Evolutionary conservation across 2,888 invertebrate species (phyloP).

Genomic region (Stenoptilia bipunctidactyla): DNA sequence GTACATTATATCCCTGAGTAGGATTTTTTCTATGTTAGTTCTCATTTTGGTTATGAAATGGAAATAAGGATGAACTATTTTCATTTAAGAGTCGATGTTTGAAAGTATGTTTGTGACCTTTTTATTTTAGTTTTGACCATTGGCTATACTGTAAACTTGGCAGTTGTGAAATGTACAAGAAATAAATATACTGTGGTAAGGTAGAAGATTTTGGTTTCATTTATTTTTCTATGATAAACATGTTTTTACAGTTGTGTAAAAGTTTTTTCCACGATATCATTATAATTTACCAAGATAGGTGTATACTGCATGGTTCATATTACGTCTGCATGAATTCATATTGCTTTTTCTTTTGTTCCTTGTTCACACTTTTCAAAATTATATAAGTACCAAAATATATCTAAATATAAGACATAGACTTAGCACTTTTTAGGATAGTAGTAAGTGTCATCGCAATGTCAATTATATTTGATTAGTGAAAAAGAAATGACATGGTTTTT

Average conservation of each 20-base stretch:
- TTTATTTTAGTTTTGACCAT: conserved; percentile 19
- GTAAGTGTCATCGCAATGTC: conserved; percentile 68
- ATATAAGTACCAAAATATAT: conserved; percentile 50
- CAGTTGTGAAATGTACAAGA: conserved; percentile 64
- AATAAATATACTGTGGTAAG: conserved; percentile 55
- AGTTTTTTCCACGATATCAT: no score
- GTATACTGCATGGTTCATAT: conserved; percentile 52
- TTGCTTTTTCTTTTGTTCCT: neutral
- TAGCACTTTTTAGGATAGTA: conserved; percentile 65
- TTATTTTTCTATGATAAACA: conserved; percentile 24
- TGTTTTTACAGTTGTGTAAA: conserved; percentile 11
- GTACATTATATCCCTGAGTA: conserved; percentile 29
- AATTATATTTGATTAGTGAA: conserved; percentile 68
- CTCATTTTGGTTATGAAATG: conserved; percentile 6
- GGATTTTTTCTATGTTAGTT: conserved; percentile 38
- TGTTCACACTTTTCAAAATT: conserved; percentile 13
- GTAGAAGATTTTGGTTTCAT: conserved; percentile 53
- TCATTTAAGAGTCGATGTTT: neutral
- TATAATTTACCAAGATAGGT: conserved; percentile 18
- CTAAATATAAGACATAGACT: conserved; percentile 53
- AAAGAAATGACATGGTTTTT: conserved; percentile 55
- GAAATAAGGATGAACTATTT: neutral
- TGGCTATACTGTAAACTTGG: conserved; percentile 45
- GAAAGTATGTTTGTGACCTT: conserved; percentile 5
- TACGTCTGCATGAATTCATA: conserved; percentile 36